phyloP scores from a whole-genome alignment of 2,113 vertebrate species.

The Macroglossus sobrinus region DNA sequence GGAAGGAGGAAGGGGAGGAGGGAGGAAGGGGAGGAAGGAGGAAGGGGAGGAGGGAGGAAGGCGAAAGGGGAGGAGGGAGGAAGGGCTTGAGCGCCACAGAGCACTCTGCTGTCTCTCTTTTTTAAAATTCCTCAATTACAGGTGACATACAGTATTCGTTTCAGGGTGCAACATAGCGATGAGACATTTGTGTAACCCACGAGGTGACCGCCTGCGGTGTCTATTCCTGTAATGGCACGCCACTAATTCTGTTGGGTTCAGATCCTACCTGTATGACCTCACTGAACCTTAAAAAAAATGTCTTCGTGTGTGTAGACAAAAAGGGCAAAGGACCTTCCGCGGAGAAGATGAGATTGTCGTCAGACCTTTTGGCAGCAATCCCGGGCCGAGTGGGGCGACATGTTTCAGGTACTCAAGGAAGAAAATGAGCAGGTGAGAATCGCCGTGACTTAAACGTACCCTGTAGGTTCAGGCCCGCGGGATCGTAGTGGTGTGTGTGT shows the following conservation, averaged over 20 bases:
- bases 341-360: background rate
- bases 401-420: background rate
- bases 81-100: too few species aligned
- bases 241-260: background rate
- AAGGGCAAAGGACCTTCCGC: background rate
- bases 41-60: background rate
- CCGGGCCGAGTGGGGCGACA: background rate
- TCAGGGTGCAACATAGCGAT: too few species aligned
- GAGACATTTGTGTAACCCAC: too few species aligned
- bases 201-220: too few species aligned
- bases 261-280: background rate
- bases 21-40: background rate
- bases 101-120: background rate
- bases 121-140: too few species aligned
- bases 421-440: background rate
- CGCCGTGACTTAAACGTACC: background rate
- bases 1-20: too few species aligned
- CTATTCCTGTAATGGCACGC: background rate
- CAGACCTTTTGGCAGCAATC: background rate
- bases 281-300: background rate
- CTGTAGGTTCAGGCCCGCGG: background rate
- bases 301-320: background rate
- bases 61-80: too few species aligned
- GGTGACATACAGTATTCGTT: too few species aligned
- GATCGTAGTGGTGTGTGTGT: background rate